Percentiles rank a stretch among this genome's conserved stretches.
Conservation (phyloP, 2,888 invertebrate species). For the Agelastica alni region DNA sequence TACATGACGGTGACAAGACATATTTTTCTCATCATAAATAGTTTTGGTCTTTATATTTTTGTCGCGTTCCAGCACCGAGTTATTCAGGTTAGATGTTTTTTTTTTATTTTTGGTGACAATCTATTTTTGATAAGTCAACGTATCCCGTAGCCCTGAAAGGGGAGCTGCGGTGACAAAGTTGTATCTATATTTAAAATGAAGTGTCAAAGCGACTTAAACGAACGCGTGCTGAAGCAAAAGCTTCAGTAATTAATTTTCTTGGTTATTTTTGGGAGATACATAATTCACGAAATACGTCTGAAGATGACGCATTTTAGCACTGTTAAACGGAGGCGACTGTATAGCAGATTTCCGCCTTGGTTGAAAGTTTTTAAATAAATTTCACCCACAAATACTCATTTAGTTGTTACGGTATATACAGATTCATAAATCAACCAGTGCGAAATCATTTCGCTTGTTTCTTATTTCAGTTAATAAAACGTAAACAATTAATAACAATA, state of each 20-base stretch:
- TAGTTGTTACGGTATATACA: too few relatives aligned
- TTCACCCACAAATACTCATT: too few relatives aligned
- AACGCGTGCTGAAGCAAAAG: conserved; percentile 43
- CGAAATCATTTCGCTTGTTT: too few relatives aligned
- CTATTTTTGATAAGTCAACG: conserved; percentile 27
- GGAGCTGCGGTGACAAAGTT: conserved; percentile 38
- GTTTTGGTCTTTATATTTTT: too few relatives aligned
- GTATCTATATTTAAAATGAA: conserved; percentile 48
- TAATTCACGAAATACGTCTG: conserved; percentile 46
- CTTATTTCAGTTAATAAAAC: too few relatives aligned
- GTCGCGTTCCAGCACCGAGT: conserved; percentile 7
- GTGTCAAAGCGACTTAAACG: conserved; percentile 48
- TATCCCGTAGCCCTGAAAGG: conserved; percentile 26
- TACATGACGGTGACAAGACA: too few relatives aligned
- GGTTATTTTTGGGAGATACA: conserved; percentile 48
- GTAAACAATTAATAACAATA: too few relatives aligned
- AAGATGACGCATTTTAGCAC: conserved; percentile 43
- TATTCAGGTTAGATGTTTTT: conserved; percentile 20
- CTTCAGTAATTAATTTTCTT: conserved; percentile 47
- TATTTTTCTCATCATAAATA: too few relatives aligned
- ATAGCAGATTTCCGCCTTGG: conserved; percentile 15
- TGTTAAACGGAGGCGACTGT: conserved; percentile 16
- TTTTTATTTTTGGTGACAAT: conserved; percentile 28
- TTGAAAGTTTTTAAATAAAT: too few relatives aligned
- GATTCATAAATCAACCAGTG: too few relatives aligned